Base-by-base conservation (phyloP, 2,888 invertebrate genomes). In the Drosophila neonasuta region DNA sequence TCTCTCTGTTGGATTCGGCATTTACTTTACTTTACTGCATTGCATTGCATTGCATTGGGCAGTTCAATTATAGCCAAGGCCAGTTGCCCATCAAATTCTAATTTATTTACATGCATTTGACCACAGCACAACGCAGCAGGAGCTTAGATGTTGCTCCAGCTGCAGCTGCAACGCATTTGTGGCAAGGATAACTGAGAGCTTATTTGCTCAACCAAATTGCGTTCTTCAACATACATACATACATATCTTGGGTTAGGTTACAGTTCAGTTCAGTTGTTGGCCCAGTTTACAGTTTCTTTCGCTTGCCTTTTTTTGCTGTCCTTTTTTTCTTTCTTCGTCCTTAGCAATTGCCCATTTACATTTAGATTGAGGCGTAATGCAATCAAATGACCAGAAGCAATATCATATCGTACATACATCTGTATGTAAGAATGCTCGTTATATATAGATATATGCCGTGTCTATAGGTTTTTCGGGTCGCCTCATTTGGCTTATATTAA, bases 91-190 rank as follows among this genome's bases (percentile, higher is more conserved):
- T 74, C 74, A 74, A 77, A 66, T 84, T 80, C 70, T 84, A 84
- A 82, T 82, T 82, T 82, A 82, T 82, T 82, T 82, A 86, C 84
- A 86, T 73, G 84, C 76, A 75, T 66, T 68, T 74, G 39, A 49
- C 66, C 59, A 55, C 32, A 41, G 62, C 24, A 24, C 24, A 24
- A 24, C 24, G 34, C 59, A 17, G 50, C 17, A 41, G 20, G n/a
- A 58, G 42, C 39, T 29, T 13, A 20, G n/a, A 29, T 42, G 45
- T 24, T 11, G 59, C 24, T 46, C 15, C 30, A 41, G 34, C 42
- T 50, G 51, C 71, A 46, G 65, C 63, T 67, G 62, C 66, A 75
- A 59, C 76, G 62, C 63, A 76, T 71, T 74, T 74, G 72, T 45
- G 74, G 74, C 68, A 51, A 61, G 54, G 20, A 52, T 62, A 59